Base-by-base conservation (phyloP, 2,888 invertebrate species). In the Harpalus rufipes region DNA sequence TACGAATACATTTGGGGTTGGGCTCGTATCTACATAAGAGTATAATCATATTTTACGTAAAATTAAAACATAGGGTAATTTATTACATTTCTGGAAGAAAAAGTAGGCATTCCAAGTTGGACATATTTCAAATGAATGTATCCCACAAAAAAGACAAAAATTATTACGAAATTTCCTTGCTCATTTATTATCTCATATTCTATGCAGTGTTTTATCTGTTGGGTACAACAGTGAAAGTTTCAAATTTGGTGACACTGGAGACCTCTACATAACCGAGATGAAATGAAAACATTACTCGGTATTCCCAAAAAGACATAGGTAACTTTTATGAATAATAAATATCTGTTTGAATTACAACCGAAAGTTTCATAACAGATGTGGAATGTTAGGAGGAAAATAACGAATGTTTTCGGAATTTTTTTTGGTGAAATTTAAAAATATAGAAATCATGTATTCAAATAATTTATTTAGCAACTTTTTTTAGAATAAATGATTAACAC, bases 271-370 rank as follows among this genome's bases (percentile, higher is more conserved):
- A 78, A 78, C 78, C 56, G 14, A 78, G 58, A 58, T 74, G 78
- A 58, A 78, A 78, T 58, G 78, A 78, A 25, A 58, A 58, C 78
- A 74, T 74, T 74, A 44, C 56, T n/a, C 21, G 21, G 74, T 51
- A 32, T 61, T 61, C 41, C 61, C 79, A 61, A 61, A 78, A 80
- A 39, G 59, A 82, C 72, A 68, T 56, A 72, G 82, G 82, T 82
- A 82, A 82, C 82, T 72, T 72, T 74, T 81, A 56, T 74, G 82
- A 82, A 82, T 82, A 82, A 82, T 72, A 82, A 82, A 82, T 82
- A 82, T 82, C 72, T 10, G 68, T 72, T n/a, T 82, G 82, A 82
- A 82, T 82, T 82, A 82, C 72, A 74, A 25, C 72, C 58, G 7
- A 72, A 82, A 82, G 39, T 82, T 82, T 72, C 74, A 32, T 18